Conservation (phyloP, 2,113 vertebrate species). For the Oostethus manadensis region DNA sequence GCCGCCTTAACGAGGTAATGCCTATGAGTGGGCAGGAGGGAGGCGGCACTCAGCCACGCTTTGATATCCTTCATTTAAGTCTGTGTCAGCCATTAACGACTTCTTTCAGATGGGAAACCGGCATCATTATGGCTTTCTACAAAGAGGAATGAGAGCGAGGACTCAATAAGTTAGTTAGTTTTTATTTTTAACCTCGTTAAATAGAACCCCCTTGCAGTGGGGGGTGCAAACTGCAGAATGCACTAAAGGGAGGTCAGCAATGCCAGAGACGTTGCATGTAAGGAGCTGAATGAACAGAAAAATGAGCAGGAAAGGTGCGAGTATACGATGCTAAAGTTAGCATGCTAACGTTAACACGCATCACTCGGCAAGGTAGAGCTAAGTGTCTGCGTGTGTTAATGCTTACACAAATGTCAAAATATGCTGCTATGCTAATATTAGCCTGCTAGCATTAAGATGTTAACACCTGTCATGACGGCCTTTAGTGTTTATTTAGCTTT, state of each 20-base stretch:
- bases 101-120: conserved; percentile 51
- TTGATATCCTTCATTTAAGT: conserved; percentile 54
- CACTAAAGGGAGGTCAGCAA: not conserved
- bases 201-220: not conserved
- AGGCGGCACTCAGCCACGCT: conserved; percentile 28
- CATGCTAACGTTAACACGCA: too few species aligned
- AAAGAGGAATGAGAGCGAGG: conserved; percentile 32
- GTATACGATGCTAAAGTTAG: too few species aligned
- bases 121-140: conserved; percentile 50
- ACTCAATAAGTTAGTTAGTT: conserved; percentile 14
- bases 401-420: too few species aligned
- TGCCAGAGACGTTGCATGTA: too few species aligned
- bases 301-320: too few species aligned
- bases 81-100: conserved; percentile 55
- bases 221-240: not conserved
- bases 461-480: too few species aligned
- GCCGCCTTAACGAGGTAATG: conserved; percentile 42
- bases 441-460: too few species aligned
- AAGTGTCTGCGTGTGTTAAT: too few species aligned
- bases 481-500: too few species aligned
- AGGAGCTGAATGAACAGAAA: too few species aligned
- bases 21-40: conserved; percentile 29
- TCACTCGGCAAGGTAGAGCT: too few species aligned
- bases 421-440: too few species aligned
- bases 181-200: not conserved